phyloP scores from a whole-genome alignment of 1,140 invertebrate genomes.

The Conus betulinus region DNA sequence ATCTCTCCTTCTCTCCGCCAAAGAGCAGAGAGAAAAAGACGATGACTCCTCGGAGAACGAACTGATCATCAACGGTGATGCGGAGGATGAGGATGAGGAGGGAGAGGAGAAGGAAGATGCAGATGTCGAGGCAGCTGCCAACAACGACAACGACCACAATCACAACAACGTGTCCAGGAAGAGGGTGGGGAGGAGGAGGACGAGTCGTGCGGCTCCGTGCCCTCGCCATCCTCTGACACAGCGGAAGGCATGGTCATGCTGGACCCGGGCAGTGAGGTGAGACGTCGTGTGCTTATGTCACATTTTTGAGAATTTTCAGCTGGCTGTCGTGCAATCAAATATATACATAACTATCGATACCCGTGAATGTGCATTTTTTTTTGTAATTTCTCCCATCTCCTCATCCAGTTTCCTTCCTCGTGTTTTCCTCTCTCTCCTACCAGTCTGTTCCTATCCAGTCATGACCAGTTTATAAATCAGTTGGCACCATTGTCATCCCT shows the following conservation, averaged over 20 bases:
- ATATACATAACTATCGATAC: too few relatives aligned
- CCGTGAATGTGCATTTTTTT: too few relatives aligned
- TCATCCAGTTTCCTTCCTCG: too few relatives aligned
- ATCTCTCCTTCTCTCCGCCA: constrained; percentile 48
- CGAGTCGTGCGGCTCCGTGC: constrained; percentile 21
- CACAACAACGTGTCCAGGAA: constrained; percentile 33
- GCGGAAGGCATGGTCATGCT: not conserved
- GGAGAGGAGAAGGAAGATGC: constrained; percentile 10
- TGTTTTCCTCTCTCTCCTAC: too few relatives aligned
- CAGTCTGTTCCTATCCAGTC: too few relatives aligned
- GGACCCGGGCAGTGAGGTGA: constrained; percentile 20
- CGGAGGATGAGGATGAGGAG: constrained; percentile 33
- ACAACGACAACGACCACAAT: constrained; percentile 36
- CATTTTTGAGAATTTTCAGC: too few relatives aligned
- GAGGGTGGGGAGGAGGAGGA: constrained; percentile 4
- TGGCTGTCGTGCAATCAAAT: too few relatives aligned
- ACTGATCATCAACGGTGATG: constrained; percentile 35
- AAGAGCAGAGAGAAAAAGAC: constrained; percentile 33
- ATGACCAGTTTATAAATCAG: too few relatives aligned
- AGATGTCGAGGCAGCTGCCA: not conserved
- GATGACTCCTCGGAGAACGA: constrained; percentile 38
- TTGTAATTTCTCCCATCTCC: too few relatives aligned
- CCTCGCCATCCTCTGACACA: not conserved
- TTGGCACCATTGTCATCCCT: too few relatives aligned
- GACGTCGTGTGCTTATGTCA: not conserved